Conservation (phyloP, 2,113 vertebrate species). For the Patagioenas fasciata region DNA sequence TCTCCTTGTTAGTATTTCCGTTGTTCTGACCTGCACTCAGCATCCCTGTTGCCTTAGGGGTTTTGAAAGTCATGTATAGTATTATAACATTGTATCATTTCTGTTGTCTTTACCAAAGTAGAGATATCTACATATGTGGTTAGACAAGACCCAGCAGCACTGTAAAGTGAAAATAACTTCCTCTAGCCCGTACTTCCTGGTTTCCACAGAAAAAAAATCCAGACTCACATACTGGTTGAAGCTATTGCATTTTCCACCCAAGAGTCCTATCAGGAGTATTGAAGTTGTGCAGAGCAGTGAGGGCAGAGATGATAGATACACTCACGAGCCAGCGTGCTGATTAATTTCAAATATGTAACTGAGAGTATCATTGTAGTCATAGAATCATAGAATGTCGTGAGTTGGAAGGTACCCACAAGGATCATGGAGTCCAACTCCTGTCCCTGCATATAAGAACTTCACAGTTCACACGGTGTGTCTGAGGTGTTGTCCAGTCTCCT, state of each 20-base stretch:
- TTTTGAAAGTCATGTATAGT: background rate
- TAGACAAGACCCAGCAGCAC: background rate
- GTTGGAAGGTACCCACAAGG: too few relatives aligned
- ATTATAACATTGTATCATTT: background rate
- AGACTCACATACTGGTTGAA: background rate
- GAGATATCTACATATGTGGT: background rate
- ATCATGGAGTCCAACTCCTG: too few relatives aligned
- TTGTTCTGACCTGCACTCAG: background rate
- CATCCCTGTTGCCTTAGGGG: background rate
- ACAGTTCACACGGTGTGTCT: too few relatives aligned
- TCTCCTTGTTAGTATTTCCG: background rate
- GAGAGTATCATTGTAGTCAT: background rate
- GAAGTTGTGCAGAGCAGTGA: background rate
- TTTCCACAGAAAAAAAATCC: background rate
- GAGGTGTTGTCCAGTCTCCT: too few relatives aligned
- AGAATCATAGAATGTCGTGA: too few relatives aligned
- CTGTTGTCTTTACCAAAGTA: background rate
- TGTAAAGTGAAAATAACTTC: background rate
- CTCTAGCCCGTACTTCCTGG: background rate
- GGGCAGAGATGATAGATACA: background rate
- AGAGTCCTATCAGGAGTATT: background rate
- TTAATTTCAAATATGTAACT: background rate
- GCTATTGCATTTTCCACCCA: background rate
- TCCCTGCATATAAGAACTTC: too few relatives aligned
- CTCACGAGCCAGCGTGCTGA: background rate